phyloP scores from a whole-genome alignment of 2,888 invertebrate genomes.

The Microctonus hyperodae region DNA sequence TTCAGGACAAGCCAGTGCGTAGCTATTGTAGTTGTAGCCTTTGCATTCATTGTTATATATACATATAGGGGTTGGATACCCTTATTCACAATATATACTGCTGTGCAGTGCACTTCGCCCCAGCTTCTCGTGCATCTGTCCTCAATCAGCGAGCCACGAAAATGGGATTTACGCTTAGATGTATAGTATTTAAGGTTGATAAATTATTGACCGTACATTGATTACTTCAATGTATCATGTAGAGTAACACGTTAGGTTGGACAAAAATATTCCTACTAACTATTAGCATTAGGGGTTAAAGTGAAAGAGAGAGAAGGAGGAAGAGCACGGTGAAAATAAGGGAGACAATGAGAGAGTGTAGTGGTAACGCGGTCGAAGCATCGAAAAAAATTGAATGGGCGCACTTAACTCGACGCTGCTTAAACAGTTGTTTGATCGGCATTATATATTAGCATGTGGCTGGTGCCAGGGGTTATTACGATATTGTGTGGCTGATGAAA shows the following conservation, averaged over 20 bases:
- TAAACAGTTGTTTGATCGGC: slow-evolving; percentile 62
- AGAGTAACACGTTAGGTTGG: background rate
- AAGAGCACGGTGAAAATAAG: background rate
- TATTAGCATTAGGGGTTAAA: background rate
- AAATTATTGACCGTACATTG: slow-evolving; percentile 50
- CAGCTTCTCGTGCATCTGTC: slow-evolving; percentile 60
- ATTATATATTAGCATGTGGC: slow-evolving; percentile 63
- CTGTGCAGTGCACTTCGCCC: slow-evolving; percentile 54
- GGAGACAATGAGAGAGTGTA: slow-evolving; percentile 29
- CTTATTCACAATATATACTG: slow-evolving; percentile 40
- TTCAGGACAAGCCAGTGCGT: slow-evolving; percentile 20
- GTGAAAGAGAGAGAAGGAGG: background rate
- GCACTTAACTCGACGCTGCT: slow-evolving; percentile 62
- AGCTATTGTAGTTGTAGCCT: slow-evolving; percentile 31
- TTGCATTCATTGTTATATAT: slow-evolving; percentile 53
- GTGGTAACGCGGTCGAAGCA: slow-evolving; percentile 38
- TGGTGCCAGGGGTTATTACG: slow-evolving; percentile 59
- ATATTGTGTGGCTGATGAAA: slow-evolving; percentile 18
- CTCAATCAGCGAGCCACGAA: slow-evolving; percentile 61
- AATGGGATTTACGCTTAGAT: slow-evolving; percentile 54
- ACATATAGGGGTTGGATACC: slow-evolving; percentile 48
- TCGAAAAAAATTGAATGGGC: slow-evolving; percentile 47
- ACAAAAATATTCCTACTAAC: slow-evolving; percentile 2
- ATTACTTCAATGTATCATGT: background rate
- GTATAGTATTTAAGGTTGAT: slow-evolving; percentile 30